phyloP scores from a whole-genome alignment of 1,140 invertebrate species.

The Megathymus violae region DNA sequence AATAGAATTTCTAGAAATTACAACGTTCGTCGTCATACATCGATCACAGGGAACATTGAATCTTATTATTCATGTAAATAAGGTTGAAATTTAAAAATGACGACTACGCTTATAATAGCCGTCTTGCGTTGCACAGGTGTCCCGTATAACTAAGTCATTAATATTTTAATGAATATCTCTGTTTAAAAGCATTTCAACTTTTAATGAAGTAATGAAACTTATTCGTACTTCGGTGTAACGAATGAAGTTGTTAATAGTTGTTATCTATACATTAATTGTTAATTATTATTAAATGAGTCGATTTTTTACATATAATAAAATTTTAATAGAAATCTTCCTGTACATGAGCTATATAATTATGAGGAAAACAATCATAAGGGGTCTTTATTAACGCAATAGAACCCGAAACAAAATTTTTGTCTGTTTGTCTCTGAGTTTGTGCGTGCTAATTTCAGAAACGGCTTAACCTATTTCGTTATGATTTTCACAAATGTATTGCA shows the following conservation, averaged over 20 bases:
- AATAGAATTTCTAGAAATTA: slow-evolving; percentile 60
- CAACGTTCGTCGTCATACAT: slow-evolving; percentile 36
- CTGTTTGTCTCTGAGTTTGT: too few species aligned
- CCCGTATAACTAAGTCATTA: slow-evolving; percentile 2
- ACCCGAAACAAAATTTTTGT: too few species aligned
- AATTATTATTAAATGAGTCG: too few species aligned
- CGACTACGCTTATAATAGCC: slow-evolving; percentile 1
- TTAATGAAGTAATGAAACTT: slow-evolving; percentile 20
- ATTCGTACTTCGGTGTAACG: not conserved
- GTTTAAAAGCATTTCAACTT: slow-evolving; percentile 6
- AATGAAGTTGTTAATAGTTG: not conserved
- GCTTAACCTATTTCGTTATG: too few species aligned
- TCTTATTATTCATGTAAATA: slow-evolving; percentile 28
- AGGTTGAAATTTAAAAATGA: slow-evolving; percentile 32
- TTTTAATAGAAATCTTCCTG: too few species aligned
- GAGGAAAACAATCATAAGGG: too few species aligned
- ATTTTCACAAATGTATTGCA: too few species aligned
- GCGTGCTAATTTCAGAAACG: too few species aligned
- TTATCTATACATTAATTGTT: too few species aligned
- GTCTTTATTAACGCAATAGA: too few species aligned
- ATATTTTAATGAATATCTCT: not conserved
- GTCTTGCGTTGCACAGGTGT: slow-evolving; percentile 13
- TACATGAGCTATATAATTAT: too few species aligned
- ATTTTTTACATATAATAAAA: too few species aligned
- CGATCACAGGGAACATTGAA: slow-evolving; percentile 24